Conservation (phyloP, 2,888 invertebrate genomes). For the Pantelozetes paolii region DNA sequence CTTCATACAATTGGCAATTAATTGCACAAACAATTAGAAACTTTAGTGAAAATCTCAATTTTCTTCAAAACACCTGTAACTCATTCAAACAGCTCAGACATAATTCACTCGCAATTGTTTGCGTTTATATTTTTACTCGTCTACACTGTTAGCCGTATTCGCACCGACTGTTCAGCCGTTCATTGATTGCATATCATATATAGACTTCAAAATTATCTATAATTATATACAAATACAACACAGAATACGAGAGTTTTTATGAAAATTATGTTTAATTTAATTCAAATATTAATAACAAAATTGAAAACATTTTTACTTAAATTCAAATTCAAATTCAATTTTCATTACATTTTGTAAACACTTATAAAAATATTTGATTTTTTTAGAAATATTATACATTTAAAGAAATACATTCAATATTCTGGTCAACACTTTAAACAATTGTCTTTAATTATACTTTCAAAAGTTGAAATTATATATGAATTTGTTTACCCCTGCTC, state of each 20-base stretch:
- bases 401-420: no score
- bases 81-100: not conserved
- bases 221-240: not conserved
- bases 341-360: no score
- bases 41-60: slow-evolving; percentile 12
- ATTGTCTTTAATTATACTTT: no score
- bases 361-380: no score
- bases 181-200: slow-evolving; percentile 19
- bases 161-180: not conserved
- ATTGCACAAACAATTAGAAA: not conserved
- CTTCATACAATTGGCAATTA: not conserved
- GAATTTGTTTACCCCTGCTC: no score
- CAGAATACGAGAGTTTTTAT: not conserved
- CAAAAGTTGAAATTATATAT: no score
- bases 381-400: no score
- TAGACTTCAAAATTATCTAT: not conserved
- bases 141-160: not conserved
- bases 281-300: no score
- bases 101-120: not conserved
- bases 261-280: not conserved
- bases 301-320: no score
- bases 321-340: no score
- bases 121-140: not conserved
- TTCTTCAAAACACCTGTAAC: slow-evolving; percentile 24
- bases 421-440: no score